A percentile compares a stretch with the other conserved stretches of the same genome.
Evolutionary conservation across 2,797 vertebrate genomes (phyloP).

Genomic region (Benthosema pterotum): DNA sequence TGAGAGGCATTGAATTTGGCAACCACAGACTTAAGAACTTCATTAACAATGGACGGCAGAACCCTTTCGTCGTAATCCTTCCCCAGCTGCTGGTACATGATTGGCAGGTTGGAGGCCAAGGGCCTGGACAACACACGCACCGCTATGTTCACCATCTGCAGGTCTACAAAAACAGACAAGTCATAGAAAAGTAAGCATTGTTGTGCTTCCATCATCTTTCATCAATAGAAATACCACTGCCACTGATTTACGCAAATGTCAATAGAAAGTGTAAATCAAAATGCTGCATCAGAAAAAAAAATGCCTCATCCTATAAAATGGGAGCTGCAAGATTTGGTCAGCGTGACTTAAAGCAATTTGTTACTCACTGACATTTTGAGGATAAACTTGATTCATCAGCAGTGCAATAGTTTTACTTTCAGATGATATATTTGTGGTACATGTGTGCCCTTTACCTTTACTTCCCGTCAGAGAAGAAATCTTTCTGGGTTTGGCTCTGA

Average conservation of each 20-base stretch:
- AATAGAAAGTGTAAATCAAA: no score
- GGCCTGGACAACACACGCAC: conserved; percentile 89
- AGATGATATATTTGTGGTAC: no score
- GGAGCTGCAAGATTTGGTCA: no score
- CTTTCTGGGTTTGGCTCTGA: conserved; percentile 88
- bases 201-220: no score
- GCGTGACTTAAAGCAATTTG: no score
- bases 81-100: conserved; percentile 90
- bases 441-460: conserved; percentile 79
- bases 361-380: conserved; percentile 48
- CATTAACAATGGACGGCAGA: conserved; percentile 92
- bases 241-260: no score
- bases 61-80: conserved; percentile 91
- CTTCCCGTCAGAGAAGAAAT: conserved; percentile 92
- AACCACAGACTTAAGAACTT: conserved; percentile 93
- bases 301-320: not conserved
- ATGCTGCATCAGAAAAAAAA: not conserved
- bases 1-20: conserved; percentile 94
- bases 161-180: conserved; percentile 67
- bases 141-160: conserved; percentile 93
- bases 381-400: no score
- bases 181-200: no score
- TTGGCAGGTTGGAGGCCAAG: conserved; percentile 85
- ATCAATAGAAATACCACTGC: no score
- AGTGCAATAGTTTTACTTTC: no score